Evolutionary conservation across 2,888 invertebrate species (phyloP).

Genomic region (Drosophila barbarae): DNA sequence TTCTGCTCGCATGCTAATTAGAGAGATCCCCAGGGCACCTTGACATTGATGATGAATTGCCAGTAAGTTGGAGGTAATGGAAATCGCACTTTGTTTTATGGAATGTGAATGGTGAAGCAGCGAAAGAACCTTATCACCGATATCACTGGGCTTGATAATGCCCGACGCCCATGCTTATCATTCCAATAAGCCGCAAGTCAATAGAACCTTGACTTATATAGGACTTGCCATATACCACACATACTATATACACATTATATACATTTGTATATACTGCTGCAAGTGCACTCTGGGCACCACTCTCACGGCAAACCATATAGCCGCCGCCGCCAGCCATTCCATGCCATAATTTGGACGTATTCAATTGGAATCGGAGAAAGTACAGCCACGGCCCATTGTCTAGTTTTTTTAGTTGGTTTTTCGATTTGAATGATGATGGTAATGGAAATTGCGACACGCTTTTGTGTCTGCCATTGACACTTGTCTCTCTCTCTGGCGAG

Average conservation of each 20-base stretch:
- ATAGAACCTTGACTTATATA: constrained; percentile 64
- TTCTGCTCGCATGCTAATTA: constrained; percentile 49
- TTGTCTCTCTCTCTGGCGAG: constrained; percentile 13
- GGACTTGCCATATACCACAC: constrained; percentile 11
- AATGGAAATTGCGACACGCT: constrained; percentile 66
- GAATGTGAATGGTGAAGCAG: constrained; percentile 1
- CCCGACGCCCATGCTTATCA: constrained; percentile 22
- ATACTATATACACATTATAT: not conserved
- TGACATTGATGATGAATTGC: constrained; percentile 65
- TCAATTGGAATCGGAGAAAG: constrained; percentile 46
- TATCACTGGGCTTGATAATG: constrained; percentile 23
- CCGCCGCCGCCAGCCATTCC: not conserved
- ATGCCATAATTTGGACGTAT: constrained; percentile 16
- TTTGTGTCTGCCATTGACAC: constrained; percentile 61
- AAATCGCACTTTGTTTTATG: constrained; percentile 1
- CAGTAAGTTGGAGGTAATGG: constrained; percentile 12
- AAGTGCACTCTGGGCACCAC: constrained; percentile 1
- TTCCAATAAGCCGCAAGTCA: constrained; percentile 35
- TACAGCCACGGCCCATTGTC: constrained; percentile 43
- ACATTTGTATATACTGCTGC: constrained; percentile 2
- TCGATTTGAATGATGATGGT: constrained; percentile 41
- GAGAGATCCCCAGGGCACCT: constrained; percentile 19
- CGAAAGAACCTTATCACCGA: constrained; percentile 21
- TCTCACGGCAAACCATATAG: not conserved
- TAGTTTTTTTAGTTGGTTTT: constrained; percentile 8